Percentiles rank a stretch among this genome's conserved stretches.
Evolutionary conservation across 2,113 vertebrate species (phyloP).

Genomic region (Jaculus jaculus): DNA sequence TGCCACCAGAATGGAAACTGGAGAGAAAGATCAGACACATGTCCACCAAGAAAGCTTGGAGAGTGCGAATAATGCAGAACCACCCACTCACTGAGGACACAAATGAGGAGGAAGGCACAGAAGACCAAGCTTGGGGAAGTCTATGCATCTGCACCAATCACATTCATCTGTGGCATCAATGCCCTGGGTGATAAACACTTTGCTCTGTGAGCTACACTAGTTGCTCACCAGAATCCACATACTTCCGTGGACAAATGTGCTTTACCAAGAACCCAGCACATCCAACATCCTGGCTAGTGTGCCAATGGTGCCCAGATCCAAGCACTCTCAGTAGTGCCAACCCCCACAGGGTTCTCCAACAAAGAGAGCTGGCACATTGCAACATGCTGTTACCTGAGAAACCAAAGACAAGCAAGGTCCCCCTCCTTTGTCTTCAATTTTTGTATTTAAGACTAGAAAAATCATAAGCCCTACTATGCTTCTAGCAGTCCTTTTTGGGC

Average conservation of each 20-base stretch:
- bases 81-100: neutral
- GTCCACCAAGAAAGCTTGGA: neutral
- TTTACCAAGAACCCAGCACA: constrained; percentile 89
- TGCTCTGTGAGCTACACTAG: constrained; percentile 95
- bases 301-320: constrained; percentile 60
- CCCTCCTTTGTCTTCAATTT: constrained; percentile 71
- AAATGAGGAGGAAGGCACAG: neutral
- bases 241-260: constrained; percentile 92
- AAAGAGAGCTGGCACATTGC: neutral
- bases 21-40: no score
- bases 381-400: neutral
- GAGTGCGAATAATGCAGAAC: neutral
- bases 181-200: constrained; percentile 96
- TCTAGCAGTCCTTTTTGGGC: constrained; percentile 14
- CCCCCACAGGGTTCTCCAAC: neutral
- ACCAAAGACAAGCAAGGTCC: neutral
- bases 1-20: no score
- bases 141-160: neutral
- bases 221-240: constrained; percentile 97
- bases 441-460: constrained; percentile 43
- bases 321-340: neutral
- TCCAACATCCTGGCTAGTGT: constrained; percentile 98
- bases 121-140: neutral
- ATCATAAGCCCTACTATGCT: constrained; percentile 17
- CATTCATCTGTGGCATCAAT: neutral